Conservation (phyloP, 2,797 vertebrate species). For the Parauchenoglanis ngamensis region DNA sequence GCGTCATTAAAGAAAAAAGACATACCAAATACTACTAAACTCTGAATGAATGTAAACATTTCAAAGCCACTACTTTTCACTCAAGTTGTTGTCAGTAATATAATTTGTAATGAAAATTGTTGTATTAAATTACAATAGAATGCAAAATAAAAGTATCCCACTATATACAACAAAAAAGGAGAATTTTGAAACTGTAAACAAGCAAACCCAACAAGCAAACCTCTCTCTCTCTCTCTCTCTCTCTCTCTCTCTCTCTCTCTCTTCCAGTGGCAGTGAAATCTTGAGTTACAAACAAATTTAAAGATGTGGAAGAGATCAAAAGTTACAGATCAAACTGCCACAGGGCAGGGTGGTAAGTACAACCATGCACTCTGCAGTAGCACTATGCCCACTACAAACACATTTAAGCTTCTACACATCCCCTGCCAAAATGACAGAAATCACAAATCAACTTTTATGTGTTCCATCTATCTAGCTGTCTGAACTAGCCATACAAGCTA, state of each 20-base stretch:
- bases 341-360: conserved; percentile 77
- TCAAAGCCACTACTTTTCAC: neutral
- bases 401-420: neutral
- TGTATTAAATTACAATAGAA: neutral
- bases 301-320: conserved; percentile 78
- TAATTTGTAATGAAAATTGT: neutral
- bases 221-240: neutral
- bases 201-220: neutral
- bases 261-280: conserved; percentile 60
- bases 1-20: neutral
- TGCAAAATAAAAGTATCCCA: neutral
- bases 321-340: conserved; percentile 72
- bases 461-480: neutral
- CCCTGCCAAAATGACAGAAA: conserved; percentile 6
- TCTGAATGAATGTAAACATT: neutral
- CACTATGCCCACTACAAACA: conserved; percentile 23
- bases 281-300: conserved; percentile 55
- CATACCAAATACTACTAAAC: neutral
- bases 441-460: neutral
- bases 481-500: neutral
- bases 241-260: neutral
- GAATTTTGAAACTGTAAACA: neutral
- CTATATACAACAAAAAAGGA: neutral
- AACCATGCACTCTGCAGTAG: conserved; percentile 33
- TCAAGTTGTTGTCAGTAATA: neutral